Conservation (phyloP, 2,888 invertebrate genomes). For the Ichneumon xanthorius region DNA sequence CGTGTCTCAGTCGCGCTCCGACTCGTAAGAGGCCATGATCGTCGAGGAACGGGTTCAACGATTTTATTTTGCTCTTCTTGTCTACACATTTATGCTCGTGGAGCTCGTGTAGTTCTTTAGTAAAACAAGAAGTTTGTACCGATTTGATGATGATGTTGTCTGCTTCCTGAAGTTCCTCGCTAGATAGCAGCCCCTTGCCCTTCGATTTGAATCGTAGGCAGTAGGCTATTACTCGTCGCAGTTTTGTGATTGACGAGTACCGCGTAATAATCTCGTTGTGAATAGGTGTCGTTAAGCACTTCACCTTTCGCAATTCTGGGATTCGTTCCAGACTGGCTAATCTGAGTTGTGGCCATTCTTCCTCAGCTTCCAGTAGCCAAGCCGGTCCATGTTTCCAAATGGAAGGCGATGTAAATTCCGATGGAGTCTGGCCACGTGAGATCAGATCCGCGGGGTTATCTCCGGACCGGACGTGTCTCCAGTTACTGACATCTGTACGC, state of each 20-base stretch:
- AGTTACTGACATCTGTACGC: background rate
- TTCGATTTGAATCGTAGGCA: constrained; percentile 44
- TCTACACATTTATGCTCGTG: too few species aligned
- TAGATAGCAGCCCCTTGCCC: too few species aligned
- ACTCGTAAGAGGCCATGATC: background rate
- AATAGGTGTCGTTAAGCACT: background rate
- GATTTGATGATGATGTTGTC: background rate
- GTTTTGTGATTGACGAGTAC: constrained; percentile 16
- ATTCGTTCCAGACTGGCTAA: too few species aligned
- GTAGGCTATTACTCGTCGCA: constrained; percentile 41
- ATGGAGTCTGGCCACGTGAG: background rate
- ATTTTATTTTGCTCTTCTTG: background rate
- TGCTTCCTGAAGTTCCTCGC: too few species aligned
- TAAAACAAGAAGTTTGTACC: too few species aligned
- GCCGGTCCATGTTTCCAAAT: too few species aligned
- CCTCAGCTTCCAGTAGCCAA: too few species aligned
- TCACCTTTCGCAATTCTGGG: too few species aligned
- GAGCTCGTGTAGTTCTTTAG: too few species aligned
- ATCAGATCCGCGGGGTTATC: constrained; percentile 24
- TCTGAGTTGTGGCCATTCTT: too few species aligned
- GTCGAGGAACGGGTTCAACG: constrained; percentile 27
- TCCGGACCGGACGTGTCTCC: constrained; percentile 25
- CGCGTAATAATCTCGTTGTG: constrained; percentile 3
- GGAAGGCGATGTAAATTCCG: too few species aligned
- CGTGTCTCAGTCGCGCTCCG: background rate